Conservation (phyloP, 2,113 vertebrate genomes). For the Hippocampus comes region DNA sequence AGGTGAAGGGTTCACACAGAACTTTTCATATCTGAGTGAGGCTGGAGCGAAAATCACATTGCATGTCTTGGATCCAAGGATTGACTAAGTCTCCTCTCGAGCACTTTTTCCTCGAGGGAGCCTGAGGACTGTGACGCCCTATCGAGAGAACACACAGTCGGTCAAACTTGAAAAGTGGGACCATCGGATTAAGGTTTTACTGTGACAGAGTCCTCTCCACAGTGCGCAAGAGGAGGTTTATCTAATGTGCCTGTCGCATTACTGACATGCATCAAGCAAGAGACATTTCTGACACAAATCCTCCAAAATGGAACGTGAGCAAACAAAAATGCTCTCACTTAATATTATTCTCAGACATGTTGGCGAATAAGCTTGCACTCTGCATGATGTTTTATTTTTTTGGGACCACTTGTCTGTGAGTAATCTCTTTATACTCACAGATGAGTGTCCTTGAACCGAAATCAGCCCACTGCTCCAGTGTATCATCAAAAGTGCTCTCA, state of each 20-base stretch:
- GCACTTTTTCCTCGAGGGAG: too few relatives aligned
- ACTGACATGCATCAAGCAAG: neutral
- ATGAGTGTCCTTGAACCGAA: neutral
- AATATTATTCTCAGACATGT: neutral
- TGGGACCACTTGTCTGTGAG: neutral
- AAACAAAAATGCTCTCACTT: neutral
- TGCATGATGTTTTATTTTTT: neutral
- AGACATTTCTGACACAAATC: neutral
- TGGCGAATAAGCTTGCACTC: neutral
- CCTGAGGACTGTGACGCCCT: too few relatives aligned
- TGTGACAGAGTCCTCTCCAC: neutral
- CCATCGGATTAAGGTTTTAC: neutral
- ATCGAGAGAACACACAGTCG: too few relatives aligned
- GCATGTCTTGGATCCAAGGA: too few relatives aligned
- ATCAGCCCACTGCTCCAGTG: neutral
- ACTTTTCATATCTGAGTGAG: neutral
- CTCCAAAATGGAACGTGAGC: neutral
- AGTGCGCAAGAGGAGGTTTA: neutral
- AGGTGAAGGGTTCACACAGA: too few relatives aligned
- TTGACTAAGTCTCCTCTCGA: too few relatives aligned
- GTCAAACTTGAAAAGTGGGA: neutral
- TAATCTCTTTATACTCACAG: neutral
- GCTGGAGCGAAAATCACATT: neutral
- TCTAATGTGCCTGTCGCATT: neutral
- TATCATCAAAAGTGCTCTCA: neutral